Conservation (phyloP, 2,113 vertebrate species). For the Argyrosomus japonicus region DNA sequence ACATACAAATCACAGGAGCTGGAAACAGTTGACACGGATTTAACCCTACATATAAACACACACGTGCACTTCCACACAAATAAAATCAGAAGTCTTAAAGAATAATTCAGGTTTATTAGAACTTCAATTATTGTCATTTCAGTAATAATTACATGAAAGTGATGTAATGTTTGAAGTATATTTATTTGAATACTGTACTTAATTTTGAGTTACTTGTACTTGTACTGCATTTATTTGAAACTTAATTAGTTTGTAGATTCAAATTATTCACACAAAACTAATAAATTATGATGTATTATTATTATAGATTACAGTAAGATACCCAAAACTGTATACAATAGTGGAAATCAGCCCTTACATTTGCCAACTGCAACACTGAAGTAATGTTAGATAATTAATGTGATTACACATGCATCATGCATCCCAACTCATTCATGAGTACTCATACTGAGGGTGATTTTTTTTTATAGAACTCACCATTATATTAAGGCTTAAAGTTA, state of each 20-base stretch:
- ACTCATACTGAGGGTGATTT: no score
- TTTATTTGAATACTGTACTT: neutral
- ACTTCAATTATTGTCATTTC: neutral
- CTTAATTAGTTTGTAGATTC: neutral
- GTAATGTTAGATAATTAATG: no score
- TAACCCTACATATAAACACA: neutral
- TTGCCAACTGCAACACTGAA: neutral
- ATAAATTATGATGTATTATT: neutral
- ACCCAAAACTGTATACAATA: neutral
- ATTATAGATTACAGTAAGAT: neutral
- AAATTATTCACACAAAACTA: no score
- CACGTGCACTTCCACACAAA: neutral
- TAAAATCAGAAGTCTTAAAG: neutral
- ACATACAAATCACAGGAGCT: neutral
- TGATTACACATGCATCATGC: no score
- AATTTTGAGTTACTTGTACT: neutral
- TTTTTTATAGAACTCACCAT: no score
- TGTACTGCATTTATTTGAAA: neutral
- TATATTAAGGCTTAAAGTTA: no score
- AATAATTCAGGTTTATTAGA: neutral
- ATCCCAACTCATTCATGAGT: no score
- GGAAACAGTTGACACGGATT: neutral
- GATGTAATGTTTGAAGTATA: neutral
- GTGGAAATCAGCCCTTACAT: no score
- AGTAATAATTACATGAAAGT: neutral